Base-by-base conservation (phyloP, 2,888 invertebrate genomes). In the Teleogryllus oceanicus region DNA sequence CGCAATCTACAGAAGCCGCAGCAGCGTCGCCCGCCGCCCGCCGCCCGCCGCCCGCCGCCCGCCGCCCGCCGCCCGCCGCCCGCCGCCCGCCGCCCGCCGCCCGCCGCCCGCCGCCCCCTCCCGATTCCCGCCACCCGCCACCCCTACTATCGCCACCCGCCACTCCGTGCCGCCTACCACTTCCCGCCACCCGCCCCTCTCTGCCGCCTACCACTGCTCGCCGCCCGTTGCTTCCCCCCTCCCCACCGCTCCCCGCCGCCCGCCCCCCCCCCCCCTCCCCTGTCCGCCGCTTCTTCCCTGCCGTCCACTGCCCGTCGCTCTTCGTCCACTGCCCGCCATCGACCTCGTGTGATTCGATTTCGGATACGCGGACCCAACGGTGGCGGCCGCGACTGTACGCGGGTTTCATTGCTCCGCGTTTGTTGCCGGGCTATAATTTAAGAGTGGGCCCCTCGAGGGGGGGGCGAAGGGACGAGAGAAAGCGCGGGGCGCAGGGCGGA, bases 361-460 rank as follows among this genome's bases (percentile, higher is more conserved):
- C 62, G 62, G 62, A 62, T 62, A 62, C 16, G 13, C 62, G 62
- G 62, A 4, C 16, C n/a, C 62, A 62, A 11, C 13, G n/a, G 13
- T 3, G n/a, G 16, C 62, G 62, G 62, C 62, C 62, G 62, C 62
- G 62, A 62, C 62, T 62, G 62, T 62, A 62, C 62, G n/a, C n/a
- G n/a, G 62, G 62, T 77, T 77, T 77, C 77, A 77, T 77, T 77
- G 77, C 77, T 21, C 77, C 77, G 49, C 37, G 77, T 62, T 62
- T 13, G 49, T 49, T 37, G 77, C 37, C 18, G 49, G 74, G 51
- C 76, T 50, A 81, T 81, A 79, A 81, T 81, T 81, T 78, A 81
- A 81, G 78, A 81, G 79, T 51, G 79, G 76, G 24, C 62, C 50
- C 50, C 24, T 75, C 37, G 76, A 50, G 49, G 49, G 50, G 76